Percentiles rank a stretch among this genome's conserved stretches.
Evolutionary conservation across 1,140 invertebrate genomes (phyloP).

Genomic region (Thaumetopoea pityocampa): DNA sequence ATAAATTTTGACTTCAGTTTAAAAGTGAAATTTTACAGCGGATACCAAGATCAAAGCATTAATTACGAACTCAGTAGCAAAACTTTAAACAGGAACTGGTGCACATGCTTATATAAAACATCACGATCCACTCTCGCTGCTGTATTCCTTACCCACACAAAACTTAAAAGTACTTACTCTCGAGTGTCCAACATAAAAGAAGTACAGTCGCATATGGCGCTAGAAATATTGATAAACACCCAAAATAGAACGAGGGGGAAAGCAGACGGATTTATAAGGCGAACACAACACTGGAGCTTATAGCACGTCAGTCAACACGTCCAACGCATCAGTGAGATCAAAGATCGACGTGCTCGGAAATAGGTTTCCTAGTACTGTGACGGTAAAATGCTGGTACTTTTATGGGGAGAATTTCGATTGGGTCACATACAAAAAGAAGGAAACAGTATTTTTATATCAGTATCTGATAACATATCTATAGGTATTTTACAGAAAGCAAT

Average conservation of each 20-base stretch:
- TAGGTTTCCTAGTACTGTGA: conserved; percentile 13
- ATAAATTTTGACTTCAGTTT: too few species aligned
- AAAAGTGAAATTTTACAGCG: too few species aligned
- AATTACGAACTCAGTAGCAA: neutral
- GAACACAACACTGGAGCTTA: conserved; percentile 5
- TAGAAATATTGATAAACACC: conserved; percentile 22
- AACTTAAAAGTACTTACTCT: conserved; percentile 14
- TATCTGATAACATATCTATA: too few species aligned
- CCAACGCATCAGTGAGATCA: conserved; percentile 24
- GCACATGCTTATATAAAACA: neutral
- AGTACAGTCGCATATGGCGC: conserved; percentile 15
- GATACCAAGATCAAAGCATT: neutral
- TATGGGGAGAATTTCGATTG: conserved; percentile 10
- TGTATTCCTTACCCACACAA: conserved; percentile 7
- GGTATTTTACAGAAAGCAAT: too few species aligned
- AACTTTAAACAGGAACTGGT: neutral
- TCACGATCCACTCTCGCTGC: conserved; percentile 8
- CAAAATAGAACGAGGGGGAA: conserved; percentile 14
- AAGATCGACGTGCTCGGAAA: conserved; percentile 13
- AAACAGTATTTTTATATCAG: neutral
- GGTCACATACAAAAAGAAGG: conserved; percentile 1
- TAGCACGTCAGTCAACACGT: conserved; percentile 24
- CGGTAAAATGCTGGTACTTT: conserved; percentile 11
- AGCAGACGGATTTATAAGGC: conserved; percentile 16
- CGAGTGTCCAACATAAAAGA: conserved; percentile 18